Evolutionary conservation across 2,888 invertebrate species (phyloP), one percentile per base, ranked within the genome.

Genomic region (Diloba caeruleocephala): DNA sequence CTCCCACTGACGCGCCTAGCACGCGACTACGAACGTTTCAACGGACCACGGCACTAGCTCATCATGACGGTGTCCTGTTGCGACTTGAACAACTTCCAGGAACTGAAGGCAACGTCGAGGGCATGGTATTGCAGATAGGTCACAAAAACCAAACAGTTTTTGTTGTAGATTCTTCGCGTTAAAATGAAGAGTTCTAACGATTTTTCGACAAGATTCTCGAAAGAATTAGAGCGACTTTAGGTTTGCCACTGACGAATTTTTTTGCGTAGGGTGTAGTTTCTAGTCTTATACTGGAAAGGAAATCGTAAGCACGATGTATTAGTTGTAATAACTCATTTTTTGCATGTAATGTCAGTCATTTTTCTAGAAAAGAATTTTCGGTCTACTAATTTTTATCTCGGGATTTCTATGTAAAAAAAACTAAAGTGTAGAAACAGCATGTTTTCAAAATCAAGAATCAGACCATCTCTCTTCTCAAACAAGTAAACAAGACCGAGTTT

Each of bases 1-100:
- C 37, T 17, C 33, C 17, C 39, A 52, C 43, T 57, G 68, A 68
- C 64, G 66, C 59, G 75, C 66, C 74, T 71, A 82, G 79, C 88
- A 89, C 88, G 88, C 88, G 88, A 89, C 87, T 79, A 71, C 60
- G 71, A 75, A 77, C 79, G 75, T 78, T 80, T 81, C 71, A 81
- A 78, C 78, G 74, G 76, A 79, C 81, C 84, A 85, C 82, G 81
- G 82, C 64, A 63, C 65, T 56, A 54, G 61, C 41, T 58, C 59
- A 60, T 59, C 59, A 44, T 57, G 58, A 52, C 56, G 32, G 46
- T 56, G 68, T 60, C 69, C 54, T 56, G 55, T 43, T 64, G 52
- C 44, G 42, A 64, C 68, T 28, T 58, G 54, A 57, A 68, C 58
- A 29, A 42, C 26, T 69, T 72, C 70, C 37, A 26, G 45, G 73